Base-by-base conservation (phyloP, 1,140 invertebrate genomes). In the Campoletis sonorensis region DNA sequence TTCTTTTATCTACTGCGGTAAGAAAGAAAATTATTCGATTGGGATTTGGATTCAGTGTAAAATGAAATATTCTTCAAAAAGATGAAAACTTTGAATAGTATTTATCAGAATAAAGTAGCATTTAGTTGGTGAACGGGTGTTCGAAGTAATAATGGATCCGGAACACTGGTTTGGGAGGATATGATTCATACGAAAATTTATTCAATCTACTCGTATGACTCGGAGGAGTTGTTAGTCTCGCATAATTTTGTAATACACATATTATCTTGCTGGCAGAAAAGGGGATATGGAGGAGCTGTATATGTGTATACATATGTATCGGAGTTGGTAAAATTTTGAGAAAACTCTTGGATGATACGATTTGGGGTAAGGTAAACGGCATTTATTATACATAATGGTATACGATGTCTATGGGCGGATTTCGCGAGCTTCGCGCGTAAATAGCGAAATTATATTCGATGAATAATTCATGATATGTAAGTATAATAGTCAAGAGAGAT, bases 361-460 rank as follows among this genome's bases (percentile, higher is more conserved):
- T 70, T 33, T 33, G 67, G 13, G 67, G 67, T 33, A 70, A 70
- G 15, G 67, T 26, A 13, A 33, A 33, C 67, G 67, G 67, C 67
- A 70, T 27, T 33, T 33, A 33, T 70, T 70, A 70, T 70, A 70
- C 67, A 70, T 77, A 77, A 77, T 54, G 49, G 73, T 77, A 33
- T 58, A 77, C 30, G 27, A 37, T 30, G 51, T 15, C 54, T 61
- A 40, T 27, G 73, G 73, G 45, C 61, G 30, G 73, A 15, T 54
- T 40, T 75, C 10, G 72, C 37, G 67, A 33, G 67, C 30, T 33
- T 70, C 40, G 72, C 33, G 40, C 49, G 72, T 75, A 75, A 75
- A 75, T 75, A 58, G 72, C 23, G 49, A 75, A 75, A 75, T 75
- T 75, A 75, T 75, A 75, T 75, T 75, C 72, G 49, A 75, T 75